Evolutionary conservation across 2,888 invertebrate genomes (phyloP).

Genomic region (Gisinianus flammeolus): DNA sequence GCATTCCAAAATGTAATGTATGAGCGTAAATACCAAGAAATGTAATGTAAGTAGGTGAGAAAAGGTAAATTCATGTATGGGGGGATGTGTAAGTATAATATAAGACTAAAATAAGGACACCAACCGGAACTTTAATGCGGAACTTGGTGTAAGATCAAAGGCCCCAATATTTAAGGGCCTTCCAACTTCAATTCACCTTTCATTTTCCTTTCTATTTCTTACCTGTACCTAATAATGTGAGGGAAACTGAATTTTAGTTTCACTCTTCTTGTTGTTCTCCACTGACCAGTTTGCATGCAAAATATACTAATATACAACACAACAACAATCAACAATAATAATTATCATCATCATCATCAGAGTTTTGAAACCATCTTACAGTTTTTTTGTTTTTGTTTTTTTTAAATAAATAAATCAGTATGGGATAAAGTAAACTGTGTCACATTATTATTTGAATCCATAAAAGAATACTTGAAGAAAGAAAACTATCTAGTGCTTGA

Average conservation of each 20-base stretch:
- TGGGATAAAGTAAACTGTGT: slow-evolving; percentile 12
- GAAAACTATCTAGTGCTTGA: slow-evolving; percentile 25
- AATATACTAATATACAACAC: neutral
- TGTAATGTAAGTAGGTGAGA: slow-evolving; percentile 13
- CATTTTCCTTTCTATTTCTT: neutral
- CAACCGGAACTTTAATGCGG: slow-evolving; percentile 18
- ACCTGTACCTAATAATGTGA: neutral
- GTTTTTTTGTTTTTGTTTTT: neutral
- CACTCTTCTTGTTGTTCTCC: too few species aligned
- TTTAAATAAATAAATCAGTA: neutral
- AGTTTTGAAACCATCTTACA: too few species aligned
- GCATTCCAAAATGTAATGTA: too few species aligned
- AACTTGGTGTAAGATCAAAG: slow-evolving; percentile 9
- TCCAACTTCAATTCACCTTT: neutral
- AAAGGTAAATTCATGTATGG: neutral
- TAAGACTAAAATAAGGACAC: slow-evolving; percentile 16
- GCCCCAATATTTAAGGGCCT: slow-evolving; percentile 7
- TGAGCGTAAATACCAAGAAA: too few species aligned
- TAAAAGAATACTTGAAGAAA: neutral
- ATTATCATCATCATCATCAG: too few species aligned
- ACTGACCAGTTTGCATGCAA: neutral
- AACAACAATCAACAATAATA: too few species aligned
- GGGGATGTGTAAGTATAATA: neutral
- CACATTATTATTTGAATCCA: neutral
- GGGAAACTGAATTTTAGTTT: neutral